A percentile compares a stretch with the other conserved stretches of the same genome.
phyloP scores from a whole-genome alignment of 2,113 vertebrate species.

The Ammodramus savannarum region DNA sequence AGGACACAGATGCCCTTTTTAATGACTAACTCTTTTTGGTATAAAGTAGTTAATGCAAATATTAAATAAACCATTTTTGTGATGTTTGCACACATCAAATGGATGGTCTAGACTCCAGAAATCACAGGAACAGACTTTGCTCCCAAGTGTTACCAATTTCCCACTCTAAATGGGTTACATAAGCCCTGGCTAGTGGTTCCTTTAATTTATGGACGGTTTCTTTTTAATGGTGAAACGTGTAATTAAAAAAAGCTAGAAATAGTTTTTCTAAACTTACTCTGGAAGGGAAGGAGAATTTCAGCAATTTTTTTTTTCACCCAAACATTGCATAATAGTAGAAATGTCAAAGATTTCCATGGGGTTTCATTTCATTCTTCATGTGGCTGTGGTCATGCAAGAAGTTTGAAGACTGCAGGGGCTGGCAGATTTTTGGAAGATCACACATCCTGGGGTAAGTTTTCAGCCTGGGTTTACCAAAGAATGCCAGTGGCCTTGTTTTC shows the following conservation, averaged over 20 bases:
- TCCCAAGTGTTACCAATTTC: constrained; percentile 78
- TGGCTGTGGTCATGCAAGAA: constrained; percentile 71
- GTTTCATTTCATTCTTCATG: constrained; percentile 71
- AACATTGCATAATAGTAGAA: constrained; percentile 78
- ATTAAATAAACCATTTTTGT: background rate
- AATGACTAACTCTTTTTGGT: background rate
- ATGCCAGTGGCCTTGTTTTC: constrained; percentile 3
- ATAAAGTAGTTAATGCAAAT: background rate
- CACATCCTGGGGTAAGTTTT: constrained; percentile 59
- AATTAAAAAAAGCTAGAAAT: constrained; percentile 79
- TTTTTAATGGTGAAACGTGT: constrained; percentile 68
- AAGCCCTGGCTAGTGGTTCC: constrained; percentile 71
- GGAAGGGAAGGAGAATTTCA: constrained; percentile 66
- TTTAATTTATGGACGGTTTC: constrained; percentile 54
- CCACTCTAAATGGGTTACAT: constrained; percentile 76
- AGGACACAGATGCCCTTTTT: background rate
- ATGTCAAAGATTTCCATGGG: constrained; percentile 75
- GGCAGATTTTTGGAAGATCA: constrained; percentile 72
- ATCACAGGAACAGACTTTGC: constrained; percentile 69
- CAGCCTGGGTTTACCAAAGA: constrained; percentile 30
- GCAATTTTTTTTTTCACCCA: constrained; percentile 67
- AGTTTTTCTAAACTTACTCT: constrained; percentile 69
- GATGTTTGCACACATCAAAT: constrained; percentile 67
- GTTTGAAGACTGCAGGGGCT: constrained; percentile 65
- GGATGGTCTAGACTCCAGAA: constrained; percentile 63